These are phyloP conservation scores for Cheilosia pagana DNA, from an alignment of 2,888 invertebrate species.

Conservation along the genomic window DNA sequence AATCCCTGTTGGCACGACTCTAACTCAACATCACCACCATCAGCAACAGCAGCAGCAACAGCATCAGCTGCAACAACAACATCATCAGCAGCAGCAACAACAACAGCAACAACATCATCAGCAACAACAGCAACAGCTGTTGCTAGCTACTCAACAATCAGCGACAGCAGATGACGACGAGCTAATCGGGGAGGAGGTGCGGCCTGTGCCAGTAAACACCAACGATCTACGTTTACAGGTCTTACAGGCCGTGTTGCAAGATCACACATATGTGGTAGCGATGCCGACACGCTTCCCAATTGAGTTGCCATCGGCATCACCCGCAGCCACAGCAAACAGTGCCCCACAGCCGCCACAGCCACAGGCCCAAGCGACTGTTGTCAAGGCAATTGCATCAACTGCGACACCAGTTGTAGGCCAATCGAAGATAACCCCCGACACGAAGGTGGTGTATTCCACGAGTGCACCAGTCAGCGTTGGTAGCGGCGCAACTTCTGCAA, in stretches of 20 bases:
- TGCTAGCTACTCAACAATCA: constrained; percentile 53
- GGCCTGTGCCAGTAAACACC: constrained; percentile 81
- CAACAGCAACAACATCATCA: constrained; percentile 38
- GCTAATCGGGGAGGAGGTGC: constrained; percentile 82
- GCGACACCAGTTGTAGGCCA: constrained; percentile 29
- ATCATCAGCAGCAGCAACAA: constrained; percentile 30
- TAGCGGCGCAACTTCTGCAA: constrained; percentile 2
- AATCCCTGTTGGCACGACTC: constrained; percentile 66
- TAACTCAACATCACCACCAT: constrained; percentile 42
- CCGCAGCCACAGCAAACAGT: constrained; percentile 42
- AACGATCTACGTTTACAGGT: constrained; percentile 81
- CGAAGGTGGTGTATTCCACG: constrained; percentile 51
- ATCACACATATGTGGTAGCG: constrained; percentile 82
- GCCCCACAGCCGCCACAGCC: constrained; percentile 67
- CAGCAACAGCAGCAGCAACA: constrained; percentile 43
- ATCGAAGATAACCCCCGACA: constrained; percentile 32
- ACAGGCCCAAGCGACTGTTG: constrained; percentile 50
- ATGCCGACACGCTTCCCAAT: constrained; percentile 78
- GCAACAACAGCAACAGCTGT: constrained; percentile 35
- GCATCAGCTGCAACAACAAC: constrained; percentile 23
- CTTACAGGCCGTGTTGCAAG: constrained; percentile 82
- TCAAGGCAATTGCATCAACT: constrained; percentile 17
- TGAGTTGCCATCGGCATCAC: constrained; percentile 70
- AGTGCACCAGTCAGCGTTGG: constrained; percentile 17
- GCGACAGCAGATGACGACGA: constrained; percentile 80